These are phyloP conservation scores for Chloropsis cyanopogon DNA, from an alignment of 2,113 vertebrate genomes.

Conservation along the genomic window DNA sequence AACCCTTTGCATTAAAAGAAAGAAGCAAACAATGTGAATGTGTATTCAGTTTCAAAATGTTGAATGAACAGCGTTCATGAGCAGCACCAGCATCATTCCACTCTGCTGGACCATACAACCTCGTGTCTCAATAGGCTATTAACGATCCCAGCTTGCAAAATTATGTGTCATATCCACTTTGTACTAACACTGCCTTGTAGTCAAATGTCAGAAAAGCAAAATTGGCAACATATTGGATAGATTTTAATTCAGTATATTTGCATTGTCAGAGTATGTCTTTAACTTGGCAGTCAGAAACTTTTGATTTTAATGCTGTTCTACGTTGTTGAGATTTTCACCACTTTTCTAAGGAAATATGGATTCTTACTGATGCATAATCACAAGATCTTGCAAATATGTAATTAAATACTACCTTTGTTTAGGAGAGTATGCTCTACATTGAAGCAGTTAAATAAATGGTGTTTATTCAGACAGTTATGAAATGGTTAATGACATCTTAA, in stretches of 20 bases:
- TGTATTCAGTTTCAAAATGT: background rate
- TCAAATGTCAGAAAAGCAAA: background rate
- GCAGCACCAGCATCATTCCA: background rate
- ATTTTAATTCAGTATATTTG: background rate
- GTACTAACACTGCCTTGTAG: background rate
- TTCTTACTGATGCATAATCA: background rate
- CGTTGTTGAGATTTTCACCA: background rate
- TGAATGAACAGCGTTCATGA: background rate
- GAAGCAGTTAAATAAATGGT: background rate
- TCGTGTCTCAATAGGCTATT: background rate
- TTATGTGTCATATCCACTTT: background rate
- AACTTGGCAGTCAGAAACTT: background rate
- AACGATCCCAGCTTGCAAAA: background rate
- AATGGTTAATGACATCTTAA: background rate
- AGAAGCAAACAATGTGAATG: background rate
- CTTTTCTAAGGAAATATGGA: background rate
- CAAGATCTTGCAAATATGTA: background rate
- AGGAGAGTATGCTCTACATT: background rate
- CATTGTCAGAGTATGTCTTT: background rate
- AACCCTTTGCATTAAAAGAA: background rate
- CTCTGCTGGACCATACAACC: background rate
- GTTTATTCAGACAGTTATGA: background rate
- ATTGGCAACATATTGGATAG: rapidly evolving
- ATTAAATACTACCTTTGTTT: background rate
- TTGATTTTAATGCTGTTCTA: background rate